Evolutionary conservation across 2,797 vertebrate genomes (phyloP).

Genomic region (Myripristis jacobus): DNA sequence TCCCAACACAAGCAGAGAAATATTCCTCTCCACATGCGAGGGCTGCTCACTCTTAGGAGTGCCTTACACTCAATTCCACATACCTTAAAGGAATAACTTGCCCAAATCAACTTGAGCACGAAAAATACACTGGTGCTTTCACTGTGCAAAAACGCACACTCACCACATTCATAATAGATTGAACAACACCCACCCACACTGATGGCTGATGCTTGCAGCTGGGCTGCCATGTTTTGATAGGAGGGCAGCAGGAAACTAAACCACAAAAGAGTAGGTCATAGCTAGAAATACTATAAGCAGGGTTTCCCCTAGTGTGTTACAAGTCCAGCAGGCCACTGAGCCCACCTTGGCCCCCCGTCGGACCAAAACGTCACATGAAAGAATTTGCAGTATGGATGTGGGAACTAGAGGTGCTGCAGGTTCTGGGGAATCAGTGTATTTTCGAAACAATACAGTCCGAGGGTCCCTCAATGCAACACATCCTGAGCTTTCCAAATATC

Average conservation of each 20-base stretch:
- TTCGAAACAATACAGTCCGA: no score
- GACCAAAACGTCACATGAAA: no score
- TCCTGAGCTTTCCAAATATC: no score
- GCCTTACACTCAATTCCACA: constrained; percentile 20
- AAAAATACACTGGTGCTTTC: constrained; percentile 12
- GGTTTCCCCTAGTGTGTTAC: no score
- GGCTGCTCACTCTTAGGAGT: constrained; percentile 5
- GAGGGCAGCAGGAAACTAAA: constrained; percentile 13
- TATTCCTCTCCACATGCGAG: constrained; percentile 38
- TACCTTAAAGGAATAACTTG: constrained; percentile 32
- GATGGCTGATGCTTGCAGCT: constrained; percentile 16
- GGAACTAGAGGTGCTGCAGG: no score
- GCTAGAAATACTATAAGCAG: background rate
- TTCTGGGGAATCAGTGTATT: no score
- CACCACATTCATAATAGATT: constrained; percentile 45
- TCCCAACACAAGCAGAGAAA: constrained; percentile 18
- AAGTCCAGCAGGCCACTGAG: no score
- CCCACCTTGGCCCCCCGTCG: no score
- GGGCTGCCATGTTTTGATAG: constrained; percentile 25
- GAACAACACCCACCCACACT: constrained; percentile 16
- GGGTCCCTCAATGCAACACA: no score
- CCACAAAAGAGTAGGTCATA: background rate
- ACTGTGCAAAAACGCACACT: constrained; percentile 33
- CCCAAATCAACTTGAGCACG: constrained; percentile 18
- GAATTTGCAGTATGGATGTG: no score